Evolutionary conservation across 2,113 vertebrate species (phyloP).

Genomic region (Polyodon spathula): DNA sequence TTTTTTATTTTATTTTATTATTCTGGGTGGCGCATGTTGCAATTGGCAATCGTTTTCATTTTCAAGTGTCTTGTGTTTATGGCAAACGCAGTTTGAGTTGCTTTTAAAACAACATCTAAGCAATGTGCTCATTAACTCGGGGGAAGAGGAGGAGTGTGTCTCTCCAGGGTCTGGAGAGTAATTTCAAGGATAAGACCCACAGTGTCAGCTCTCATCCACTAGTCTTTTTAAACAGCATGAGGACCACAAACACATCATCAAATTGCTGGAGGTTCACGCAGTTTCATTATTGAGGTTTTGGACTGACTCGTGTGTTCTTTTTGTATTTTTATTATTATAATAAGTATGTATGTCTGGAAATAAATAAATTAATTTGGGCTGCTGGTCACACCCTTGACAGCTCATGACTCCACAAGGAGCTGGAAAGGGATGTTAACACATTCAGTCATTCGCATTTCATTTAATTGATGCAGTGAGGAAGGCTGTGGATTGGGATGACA

Average conservation of each 20-base stretch:
- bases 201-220: neutral
- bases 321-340: too few relatives aligned
- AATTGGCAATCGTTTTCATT: slow-evolving; percentile 1
- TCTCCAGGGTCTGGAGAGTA: neutral
- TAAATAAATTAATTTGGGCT: too few relatives aligned
- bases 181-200: neutral
- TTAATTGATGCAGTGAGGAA: too few relatives aligned
- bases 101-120: slow-evolving; percentile 2
- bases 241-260: neutral
- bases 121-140: neutral
- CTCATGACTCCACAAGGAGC: too few relatives aligned
- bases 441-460: too few relatives aligned
- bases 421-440: too few relatives aligned
- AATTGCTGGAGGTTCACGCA: slow-evolving; percentile 3
- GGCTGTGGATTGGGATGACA: too few relatives aligned
- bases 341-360: too few relatives aligned
- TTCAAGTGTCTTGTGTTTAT: neutral
- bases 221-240: neutral
- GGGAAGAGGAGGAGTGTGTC: neutral
- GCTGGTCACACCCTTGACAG: too few relatives aligned
- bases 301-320: too few relatives aligned
- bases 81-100: neutral
- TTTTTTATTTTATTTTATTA: too few relatives aligned
- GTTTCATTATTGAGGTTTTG: neutral
- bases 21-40: slow-evolving; percentile 1